Conservation (phyloP, 1,140 invertebrate genomes). For the Platorchestia sp. region DNA sequence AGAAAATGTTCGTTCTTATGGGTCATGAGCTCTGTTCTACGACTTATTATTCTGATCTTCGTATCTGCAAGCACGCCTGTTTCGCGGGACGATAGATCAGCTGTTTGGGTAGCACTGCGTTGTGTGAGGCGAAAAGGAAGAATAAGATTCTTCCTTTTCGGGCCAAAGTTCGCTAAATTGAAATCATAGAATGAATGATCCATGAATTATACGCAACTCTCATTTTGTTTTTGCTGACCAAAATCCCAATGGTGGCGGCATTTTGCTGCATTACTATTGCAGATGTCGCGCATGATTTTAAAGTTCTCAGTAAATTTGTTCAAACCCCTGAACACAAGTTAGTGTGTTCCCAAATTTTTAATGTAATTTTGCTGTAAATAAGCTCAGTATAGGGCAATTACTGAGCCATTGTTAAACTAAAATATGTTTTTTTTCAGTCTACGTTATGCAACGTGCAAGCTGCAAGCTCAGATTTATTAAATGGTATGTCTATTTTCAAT, state of each 20-base stretch:
- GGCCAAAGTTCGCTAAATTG: background rate
- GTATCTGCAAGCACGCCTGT: background rate
- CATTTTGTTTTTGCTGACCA: background rate
- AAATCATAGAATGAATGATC: background rate
- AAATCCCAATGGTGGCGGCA: background rate
- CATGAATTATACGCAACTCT: background rate
- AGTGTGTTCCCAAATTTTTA: no score
- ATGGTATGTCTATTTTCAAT: background rate
- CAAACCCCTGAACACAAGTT: background rate
- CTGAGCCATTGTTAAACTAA: background rate
- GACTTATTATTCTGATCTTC: background rate
- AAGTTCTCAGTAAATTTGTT: background rate
- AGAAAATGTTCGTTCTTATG: conserved; percentile 11
- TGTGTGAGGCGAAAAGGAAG: background rate
- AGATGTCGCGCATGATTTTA: background rate
- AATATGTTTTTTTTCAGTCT: background rate
- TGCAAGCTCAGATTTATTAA: background rate
- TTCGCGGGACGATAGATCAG: background rate
- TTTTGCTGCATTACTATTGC: background rate
- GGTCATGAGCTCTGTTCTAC: background rate
- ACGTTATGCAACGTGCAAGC: no score
- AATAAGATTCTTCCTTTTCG: background rate
- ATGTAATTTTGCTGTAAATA: background rate
- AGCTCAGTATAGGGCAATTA: background rate
- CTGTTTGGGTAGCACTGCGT: background rate